Evolutionary conservation across 1,140 invertebrate species (phyloP).

Genomic region (Cecropterus lyciades): DNA sequence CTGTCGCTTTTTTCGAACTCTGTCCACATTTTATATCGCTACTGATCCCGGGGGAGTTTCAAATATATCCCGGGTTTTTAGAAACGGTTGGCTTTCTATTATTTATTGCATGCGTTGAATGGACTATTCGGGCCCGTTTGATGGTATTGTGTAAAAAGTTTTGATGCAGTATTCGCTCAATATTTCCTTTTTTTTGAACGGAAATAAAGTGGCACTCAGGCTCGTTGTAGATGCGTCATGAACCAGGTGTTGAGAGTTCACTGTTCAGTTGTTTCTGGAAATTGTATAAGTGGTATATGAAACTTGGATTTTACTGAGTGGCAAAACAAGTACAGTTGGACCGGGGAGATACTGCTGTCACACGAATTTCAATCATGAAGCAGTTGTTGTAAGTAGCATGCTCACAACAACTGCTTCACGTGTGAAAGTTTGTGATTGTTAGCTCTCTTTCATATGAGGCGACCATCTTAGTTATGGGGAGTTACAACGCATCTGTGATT

Average conservation of each 20-base stretch:
- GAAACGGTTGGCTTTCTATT: conserved; percentile 34
- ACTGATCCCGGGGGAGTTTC: conserved; percentile 32
- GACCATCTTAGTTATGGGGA: no score
- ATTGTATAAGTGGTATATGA: no score
- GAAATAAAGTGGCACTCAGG: conserved; percentile 21
- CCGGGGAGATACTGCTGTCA: no score
- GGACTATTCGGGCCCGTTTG: conserved; percentile 23
- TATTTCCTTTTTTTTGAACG: neutral
- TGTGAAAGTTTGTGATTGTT: no score
- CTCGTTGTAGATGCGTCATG: neutral
- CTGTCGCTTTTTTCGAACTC: conserved; percentile 22
- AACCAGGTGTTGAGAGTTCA: conserved; percentile 2
- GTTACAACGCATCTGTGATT: no score
- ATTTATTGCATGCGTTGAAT: conserved; percentile 34
- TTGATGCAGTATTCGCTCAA: conserved; percentile 28
- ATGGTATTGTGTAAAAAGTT: conserved; percentile 35
- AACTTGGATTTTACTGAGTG: no score
- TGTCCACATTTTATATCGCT: conserved; percentile 30
- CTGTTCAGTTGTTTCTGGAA: no score
- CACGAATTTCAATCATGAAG: no score
- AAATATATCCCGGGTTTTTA: conserved; percentile 33
- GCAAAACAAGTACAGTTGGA: no score
- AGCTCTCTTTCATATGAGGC: no score
- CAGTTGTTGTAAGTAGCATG: no score
- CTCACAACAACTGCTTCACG: no score